Evolutionary conservation across 2,888 invertebrate genomes (phyloP).

Genomic region (Desoria tigrina): DNA sequence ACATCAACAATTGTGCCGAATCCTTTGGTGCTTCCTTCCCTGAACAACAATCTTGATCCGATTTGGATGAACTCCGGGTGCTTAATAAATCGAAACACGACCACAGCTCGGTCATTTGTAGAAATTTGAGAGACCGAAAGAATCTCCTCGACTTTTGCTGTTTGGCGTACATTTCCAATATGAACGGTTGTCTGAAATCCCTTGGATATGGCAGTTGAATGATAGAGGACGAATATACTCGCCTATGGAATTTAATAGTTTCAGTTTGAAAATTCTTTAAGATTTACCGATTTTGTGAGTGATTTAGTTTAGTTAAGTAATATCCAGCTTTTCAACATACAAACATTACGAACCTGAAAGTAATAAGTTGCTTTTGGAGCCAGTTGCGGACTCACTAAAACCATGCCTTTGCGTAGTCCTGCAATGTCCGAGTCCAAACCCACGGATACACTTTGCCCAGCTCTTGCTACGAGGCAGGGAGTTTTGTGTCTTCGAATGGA

Average conservation of each 20-base stretch:
- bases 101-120: constrained; percentile 82
- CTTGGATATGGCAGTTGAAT: constrained; percentile 77
- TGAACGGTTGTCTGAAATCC: constrained; percentile 92
- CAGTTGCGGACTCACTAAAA: constrained; percentile 65
- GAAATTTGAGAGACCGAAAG: constrained; percentile 68
- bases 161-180: constrained; percentile 92
- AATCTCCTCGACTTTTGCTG: constrained; percentile 72
- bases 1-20: constrained; percentile 80
- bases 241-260: constrained; percentile 66
- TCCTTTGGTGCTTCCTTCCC: constrained; percentile 82
- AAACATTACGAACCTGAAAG: constrained; percentile 60
- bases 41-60: constrained; percentile 76
- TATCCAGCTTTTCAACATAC: background rate
- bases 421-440: constrained; percentile 67
- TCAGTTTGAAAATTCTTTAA: constrained; percentile 9
- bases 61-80: constrained; percentile 84
- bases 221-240: constrained; percentile 82
- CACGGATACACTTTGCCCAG: constrained; percentile 86
- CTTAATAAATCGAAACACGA: constrained; percentile 82
- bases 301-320: constrained; percentile 1
- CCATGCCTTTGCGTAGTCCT: constrained; percentile 78
- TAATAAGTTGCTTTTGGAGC: constrained; percentile 61
- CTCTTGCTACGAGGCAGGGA: constrained; percentile 81
- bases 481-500: constrained; percentile 91
- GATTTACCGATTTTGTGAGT: background rate